Base-by-base conservation (phyloP, 1,140 invertebrate genomes). In the Ctenoplectra terminalis region DNA sequence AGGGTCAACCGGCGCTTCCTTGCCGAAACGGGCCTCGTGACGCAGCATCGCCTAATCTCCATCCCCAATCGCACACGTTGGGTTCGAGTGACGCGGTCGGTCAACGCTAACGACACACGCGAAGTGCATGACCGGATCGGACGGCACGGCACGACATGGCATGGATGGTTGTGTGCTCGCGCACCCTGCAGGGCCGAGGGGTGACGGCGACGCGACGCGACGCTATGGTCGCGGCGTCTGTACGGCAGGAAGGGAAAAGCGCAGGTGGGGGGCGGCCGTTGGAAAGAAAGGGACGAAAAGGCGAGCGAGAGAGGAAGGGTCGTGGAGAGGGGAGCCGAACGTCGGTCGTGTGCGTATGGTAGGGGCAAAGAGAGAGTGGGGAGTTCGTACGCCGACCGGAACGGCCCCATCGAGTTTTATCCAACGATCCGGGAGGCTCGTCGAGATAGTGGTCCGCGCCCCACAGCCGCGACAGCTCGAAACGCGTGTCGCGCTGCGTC, bases 351-450 rank as follows among this genome's bases (percentile, higher is more conserved):
- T 29, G 31, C 6, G 29, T 9, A 15, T 77, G 78, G 69, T 52
- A 58, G 79, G 79, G 79, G 58, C 17, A 82, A 66, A 66, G 84
- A 84, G 75, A 82, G 84, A 69, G 84, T 81, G 75, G 89, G 93
- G 93, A 93, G 92, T 90, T 90, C 82, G 93, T 87, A 91, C 92
- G 93, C 88, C 89, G 88, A 87, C 88, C 88, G 91, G 92, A 93
- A 93, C 87, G 87, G 91, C 92, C 86, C 87, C 87, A 87, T 88
- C 85, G 88, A 92, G 92, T 93, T 93, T 92, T 90, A 90, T 91
- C 90, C 89, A 92, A 93, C 93, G 92, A 93, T 94, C 93, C 92
- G 92, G 93, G 93, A 90, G 90, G 91, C 91, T 92, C 90, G 91
- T 92, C 91, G 85, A 91, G 89, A 88, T 91, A 92, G 91, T 92